Conservation (phyloP, 2,888 invertebrate genomes). For the Brachypterus glaber region DNA sequence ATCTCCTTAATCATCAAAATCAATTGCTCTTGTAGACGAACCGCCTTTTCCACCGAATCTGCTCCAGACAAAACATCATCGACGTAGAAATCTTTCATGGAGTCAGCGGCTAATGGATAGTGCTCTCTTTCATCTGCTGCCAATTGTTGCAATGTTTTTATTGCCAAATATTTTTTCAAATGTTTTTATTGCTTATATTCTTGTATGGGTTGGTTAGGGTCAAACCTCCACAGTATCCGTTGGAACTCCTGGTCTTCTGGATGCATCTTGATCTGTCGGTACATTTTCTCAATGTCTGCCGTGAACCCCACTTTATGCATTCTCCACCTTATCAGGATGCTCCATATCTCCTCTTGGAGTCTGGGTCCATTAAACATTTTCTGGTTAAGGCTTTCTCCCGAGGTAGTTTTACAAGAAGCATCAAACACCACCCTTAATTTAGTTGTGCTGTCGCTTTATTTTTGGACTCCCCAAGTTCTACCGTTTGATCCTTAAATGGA, state of each 20-base stretch:
- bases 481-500: conserved; percentile 11
- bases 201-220: too few relatives aligned
- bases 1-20: not conserved
- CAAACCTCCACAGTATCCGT: too few relatives aligned
- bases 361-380: conserved; percentile 15
- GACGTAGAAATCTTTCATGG: conserved; percentile 23
- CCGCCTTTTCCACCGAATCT: too few relatives aligned
- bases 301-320: conserved; percentile 18
- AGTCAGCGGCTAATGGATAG: conserved; percentile 14
- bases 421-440: conserved; percentile 19
- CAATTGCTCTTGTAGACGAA: conserved; percentile 12
- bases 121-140: too few relatives aligned
- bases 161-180: conserved; percentile 19
- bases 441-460: conserved; percentile 15
- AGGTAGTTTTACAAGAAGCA: conserved; percentile 16
- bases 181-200: conserved; percentile 18
- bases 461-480: conserved; percentile 11
- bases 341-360: conserved; percentile 19
- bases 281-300: conserved; percentile 21
- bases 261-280: too few relatives aligned
- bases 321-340: conserved; percentile 23
- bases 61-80: too few relatives aligned
- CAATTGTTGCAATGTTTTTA: too few relatives aligned
- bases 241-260: too few relatives aligned
- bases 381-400: conserved; percentile 13